A percentile compares a stretch with the other conserved stretches of the same genome.
Conservation (phyloP, 2,888 invertebrate species). For the Chymomyza fuscimana region DNA sequence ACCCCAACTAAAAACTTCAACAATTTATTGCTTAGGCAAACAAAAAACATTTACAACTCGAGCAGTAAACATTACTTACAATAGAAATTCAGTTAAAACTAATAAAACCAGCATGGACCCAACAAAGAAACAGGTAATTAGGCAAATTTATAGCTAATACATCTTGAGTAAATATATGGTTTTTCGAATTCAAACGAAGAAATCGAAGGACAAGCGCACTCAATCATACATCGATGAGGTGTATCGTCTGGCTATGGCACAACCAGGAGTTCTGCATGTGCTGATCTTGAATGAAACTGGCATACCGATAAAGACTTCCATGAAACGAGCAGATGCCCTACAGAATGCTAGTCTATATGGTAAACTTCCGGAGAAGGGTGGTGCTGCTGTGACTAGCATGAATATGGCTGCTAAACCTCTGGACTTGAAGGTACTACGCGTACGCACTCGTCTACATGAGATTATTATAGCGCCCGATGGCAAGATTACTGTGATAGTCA, state of each 20-base stretch:
- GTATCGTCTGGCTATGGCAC: constrained; percentile 57
- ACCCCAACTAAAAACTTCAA: no score
- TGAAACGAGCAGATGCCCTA: constrained; percentile 65
- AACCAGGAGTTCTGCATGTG: constrained; percentile 73
- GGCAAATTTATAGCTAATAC: no score
- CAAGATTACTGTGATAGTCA: constrained; percentile 76
- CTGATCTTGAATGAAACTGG: constrained; percentile 74
- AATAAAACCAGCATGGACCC: no score
- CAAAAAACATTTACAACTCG: no score
- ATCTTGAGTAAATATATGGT: no score
- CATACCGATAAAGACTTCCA: constrained; percentile 75
- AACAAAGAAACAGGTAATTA: no score
- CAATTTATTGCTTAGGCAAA: no score
- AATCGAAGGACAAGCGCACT: constrained; percentile 60
- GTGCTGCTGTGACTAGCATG: constrained; percentile 68
- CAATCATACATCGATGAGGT: constrained; percentile 75
- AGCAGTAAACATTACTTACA: no score
- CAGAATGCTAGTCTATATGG: constrained; percentile 76
- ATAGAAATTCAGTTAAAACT: no score
- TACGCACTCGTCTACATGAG: constrained; percentile 75
- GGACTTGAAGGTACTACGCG: constrained; percentile 68
- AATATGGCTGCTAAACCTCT: constrained; percentile 40
- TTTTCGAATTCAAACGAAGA: no score
- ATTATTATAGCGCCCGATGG: constrained; percentile 76
- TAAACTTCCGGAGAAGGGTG: constrained; percentile 71